These are phyloP conservation scores for Craniophora ligustri DNA, from an alignment of 2,888 invertebrate species.

Conservation along the genomic window DNA sequence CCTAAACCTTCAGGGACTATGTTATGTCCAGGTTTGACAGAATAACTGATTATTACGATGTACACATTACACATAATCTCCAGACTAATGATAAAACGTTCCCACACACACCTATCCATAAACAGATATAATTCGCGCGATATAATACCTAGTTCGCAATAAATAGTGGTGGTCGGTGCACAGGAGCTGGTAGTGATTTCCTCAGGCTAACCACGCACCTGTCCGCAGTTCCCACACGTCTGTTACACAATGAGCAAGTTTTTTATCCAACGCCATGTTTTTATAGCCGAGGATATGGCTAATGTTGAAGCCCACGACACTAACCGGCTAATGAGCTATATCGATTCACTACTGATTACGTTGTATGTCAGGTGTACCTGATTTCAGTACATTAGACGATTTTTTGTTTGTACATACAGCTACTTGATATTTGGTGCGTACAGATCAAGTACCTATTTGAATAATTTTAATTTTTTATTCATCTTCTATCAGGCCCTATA, in stretches of 20 bases:
- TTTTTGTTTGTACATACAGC: not conserved
- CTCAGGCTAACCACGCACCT: slow-evolving; percentile 76
- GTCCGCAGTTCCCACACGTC: slow-evolving; percentile 79
- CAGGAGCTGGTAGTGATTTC: slow-evolving; percentile 79
- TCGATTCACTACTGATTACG: slow-evolving; percentile 9
- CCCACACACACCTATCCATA: slow-evolving; percentile 16
- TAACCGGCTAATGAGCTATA: slow-evolving; percentile 39
- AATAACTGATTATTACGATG: too few species aligned
- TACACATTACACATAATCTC: not conserved
- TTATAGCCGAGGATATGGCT: slow-evolving; percentile 73
- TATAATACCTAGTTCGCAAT: slow-evolving; percentile 52
- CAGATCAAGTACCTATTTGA: too few species aligned
- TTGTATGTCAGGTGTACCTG: slow-evolving; percentile 5
- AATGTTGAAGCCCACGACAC: slow-evolving; percentile 48
- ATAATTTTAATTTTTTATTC: too few species aligned
- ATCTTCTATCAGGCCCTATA: too few species aligned
- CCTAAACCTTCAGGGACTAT: too few species aligned
- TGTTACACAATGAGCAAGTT: slow-evolving; percentile 79
- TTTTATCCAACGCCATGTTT: slow-evolving; percentile 79
- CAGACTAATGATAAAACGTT: slow-evolving; percentile 1
- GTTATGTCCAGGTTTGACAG: not conserved
- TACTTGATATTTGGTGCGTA: not conserved
- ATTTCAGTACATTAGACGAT: not conserved
- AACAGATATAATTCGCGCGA: slow-evolving; percentile 37
- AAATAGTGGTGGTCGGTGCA: slow-evolving; percentile 57